Base-by-base conservation (phyloP, 2,888 invertebrate species). In the Drosophila hamatofila region DNA sequence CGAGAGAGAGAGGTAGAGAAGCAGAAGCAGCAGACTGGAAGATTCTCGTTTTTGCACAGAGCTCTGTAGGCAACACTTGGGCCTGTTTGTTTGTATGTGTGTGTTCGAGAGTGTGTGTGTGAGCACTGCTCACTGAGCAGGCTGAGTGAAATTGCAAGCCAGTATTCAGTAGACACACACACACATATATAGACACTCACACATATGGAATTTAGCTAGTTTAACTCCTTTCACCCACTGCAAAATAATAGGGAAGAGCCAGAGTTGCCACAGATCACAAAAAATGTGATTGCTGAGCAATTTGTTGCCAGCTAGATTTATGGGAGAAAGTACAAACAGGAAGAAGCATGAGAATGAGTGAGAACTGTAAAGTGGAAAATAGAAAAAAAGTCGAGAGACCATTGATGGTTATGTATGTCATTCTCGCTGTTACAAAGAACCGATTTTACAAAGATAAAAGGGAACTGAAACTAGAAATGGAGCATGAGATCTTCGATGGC, bases 211-310 rank as follows among this genome's bases (percentile, higher is more conserved):
- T 37, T 21, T 41, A 67, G 90, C 90, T 72, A 49, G 90, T 68
- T 71, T 73, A 73, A 90, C 83, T 88, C 88, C 90, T 89, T 83
- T 90, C 90, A 88, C 86, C 90, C 83, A 88, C 90, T 69, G 48
- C 39, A 23, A 11, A 65, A 33, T 63, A 48, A 63, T 48, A 77
- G 78, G 73, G 62, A 62, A 60, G 21, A 18, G 33, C 14, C 54
- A 64, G 41, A 42, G 54, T 21, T 44, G 58, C 74, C 46, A 46
- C 41, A 75, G 78, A 78, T 78, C 78, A 68, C 58, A 68, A 73
- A 60, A 78, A 65, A 72, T 78, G 60, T 49, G 70, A 81, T 72
- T 58, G 61, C 81, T 80, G 69, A 55, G 89, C 56, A 80, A 69
- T 75, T 79, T 79, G 82, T 68, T 58, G 74, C 41, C 12, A 59